phyloP scores from a whole-genome alignment of 2,888 invertebrate genomes.

The Atrina japonica region DNA sequence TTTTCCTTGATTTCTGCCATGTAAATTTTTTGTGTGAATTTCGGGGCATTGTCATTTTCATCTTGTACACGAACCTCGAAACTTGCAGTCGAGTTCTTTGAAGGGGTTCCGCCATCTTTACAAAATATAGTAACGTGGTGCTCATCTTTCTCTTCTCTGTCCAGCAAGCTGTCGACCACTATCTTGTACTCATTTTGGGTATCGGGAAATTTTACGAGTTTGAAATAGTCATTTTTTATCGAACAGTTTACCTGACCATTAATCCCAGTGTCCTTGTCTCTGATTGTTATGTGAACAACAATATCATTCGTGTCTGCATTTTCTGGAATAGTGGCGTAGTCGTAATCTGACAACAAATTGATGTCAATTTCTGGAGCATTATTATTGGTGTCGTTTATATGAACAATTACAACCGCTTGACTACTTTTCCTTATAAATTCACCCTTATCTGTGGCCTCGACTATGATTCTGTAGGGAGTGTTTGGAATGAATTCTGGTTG shows the following conservation, averaged over 20 bases:
- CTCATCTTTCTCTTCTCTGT: conserved; percentile 61
- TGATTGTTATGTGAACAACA: conserved; percentile 66
- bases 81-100: conserved; percentile 55
- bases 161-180: conserved; percentile 58
- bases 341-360: conserved; percentile 56
- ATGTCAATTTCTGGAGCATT: conserved; percentile 88
- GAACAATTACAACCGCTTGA: conserved; percentile 62
- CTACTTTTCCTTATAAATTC: conserved; percentile 59
- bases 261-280: conserved; percentile 65
- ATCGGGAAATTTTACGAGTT: conserved; percentile 47
- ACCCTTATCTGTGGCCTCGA: conserved; percentile 69
- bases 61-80: conserved; percentile 64
- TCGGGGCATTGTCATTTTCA: conserved; percentile 70
- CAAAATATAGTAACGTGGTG: conserved; percentile 67
- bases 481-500: conserved; percentile 61
- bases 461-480: conserved; percentile 43
- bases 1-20: conserved; percentile 61
- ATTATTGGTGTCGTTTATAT: conserved; percentile 92
- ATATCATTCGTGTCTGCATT: conserved; percentile 63
- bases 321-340: conserved; percentile 59
- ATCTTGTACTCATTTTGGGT: conserved; percentile 67
- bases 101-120: conserved; percentile 64
- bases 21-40: conserved; percentile 54
- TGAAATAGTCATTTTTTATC: conserved; percentile 53
- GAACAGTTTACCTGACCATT: conserved; percentile 69